Conservation (phyloP, 1,140 invertebrate species). For the Cheumatopsyche charites region DNA sequence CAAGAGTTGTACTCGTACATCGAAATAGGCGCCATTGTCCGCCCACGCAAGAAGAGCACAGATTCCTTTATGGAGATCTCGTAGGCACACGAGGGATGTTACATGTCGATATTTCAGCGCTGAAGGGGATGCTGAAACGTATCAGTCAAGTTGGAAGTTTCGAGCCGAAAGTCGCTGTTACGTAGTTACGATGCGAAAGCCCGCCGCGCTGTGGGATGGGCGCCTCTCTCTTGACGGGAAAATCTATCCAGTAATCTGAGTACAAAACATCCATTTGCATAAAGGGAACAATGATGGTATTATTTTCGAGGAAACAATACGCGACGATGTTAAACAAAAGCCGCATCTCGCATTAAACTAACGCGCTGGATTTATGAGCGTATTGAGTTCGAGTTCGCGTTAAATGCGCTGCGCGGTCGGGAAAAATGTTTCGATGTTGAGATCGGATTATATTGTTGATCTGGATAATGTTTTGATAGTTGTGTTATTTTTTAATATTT, state of each 20-base stretch:
- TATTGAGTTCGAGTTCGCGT: too few relatives aligned
- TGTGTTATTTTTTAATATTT: too few relatives aligned
- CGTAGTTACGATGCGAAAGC: slow-evolving; percentile 31
- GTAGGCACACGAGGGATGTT: neutral
- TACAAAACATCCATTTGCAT: slow-evolving; percentile 41
- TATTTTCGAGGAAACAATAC: slow-evolving; percentile 24
- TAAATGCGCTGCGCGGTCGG: too few relatives aligned
- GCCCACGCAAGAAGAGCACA: too few relatives aligned
- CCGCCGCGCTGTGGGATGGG: slow-evolving; percentile 2
- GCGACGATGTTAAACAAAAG: slow-evolving; percentile 14
- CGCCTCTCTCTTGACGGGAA: slow-evolving; percentile 27
- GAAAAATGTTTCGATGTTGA: too few relatives aligned
- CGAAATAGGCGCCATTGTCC: too few relatives aligned
- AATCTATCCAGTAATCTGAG: slow-evolving; percentile 38
- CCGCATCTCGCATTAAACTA: neutral
- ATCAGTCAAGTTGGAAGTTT: slow-evolving; percentile 21
- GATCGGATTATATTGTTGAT: too few relatives aligned
- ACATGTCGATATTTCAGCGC: slow-evolving; percentile 7
- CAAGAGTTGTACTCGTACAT: too few relatives aligned
- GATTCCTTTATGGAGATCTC: too few relatives aligned
- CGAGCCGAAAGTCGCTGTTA: slow-evolving; percentile 27
- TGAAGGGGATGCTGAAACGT: slow-evolving; percentile 4
- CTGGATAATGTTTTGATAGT: too few relatives aligned
- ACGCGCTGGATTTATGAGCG: too few relatives aligned
- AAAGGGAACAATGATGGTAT: slow-evolving; percentile 29